Evolutionary conservation across 2,113 vertebrate genomes (phyloP).

Genomic region (Silurus meridionalis): DNA sequence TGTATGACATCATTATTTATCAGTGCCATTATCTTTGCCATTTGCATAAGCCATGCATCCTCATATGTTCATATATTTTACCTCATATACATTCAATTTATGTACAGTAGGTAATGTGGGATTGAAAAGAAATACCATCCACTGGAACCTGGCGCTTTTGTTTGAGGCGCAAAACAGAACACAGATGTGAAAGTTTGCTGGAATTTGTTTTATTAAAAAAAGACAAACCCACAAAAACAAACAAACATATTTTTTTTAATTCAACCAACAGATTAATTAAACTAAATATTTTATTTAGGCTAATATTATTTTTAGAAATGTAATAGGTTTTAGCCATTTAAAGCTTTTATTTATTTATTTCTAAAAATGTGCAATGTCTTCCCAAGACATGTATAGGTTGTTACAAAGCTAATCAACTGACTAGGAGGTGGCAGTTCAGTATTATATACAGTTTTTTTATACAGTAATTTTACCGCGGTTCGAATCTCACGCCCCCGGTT

Average conservation of each 20-base stretch:
- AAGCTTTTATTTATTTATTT: neutral
- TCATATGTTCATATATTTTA: neutral
- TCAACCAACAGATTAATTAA: too few species aligned
- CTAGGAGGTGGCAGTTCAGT: too few species aligned
- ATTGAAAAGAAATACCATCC: neutral
- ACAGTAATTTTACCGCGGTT: too few species aligned
- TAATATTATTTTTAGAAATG: neutral
- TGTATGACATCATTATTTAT: neutral
- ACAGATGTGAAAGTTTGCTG: neutral
- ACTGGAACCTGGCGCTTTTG: neutral
- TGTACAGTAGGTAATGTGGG: neutral
- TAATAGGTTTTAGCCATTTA: neutral
- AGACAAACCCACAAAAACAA: neutral
- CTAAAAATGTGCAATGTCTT: neutral
- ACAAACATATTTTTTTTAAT: too few species aligned
- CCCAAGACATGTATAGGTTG: neutral
- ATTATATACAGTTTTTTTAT: too few species aligned
- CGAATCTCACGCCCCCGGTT: too few species aligned
- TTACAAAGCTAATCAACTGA: too few species aligned
- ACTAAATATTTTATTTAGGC: neutral
- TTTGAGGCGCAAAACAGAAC: neutral
- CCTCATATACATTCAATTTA: neutral
- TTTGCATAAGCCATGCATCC: neutral
- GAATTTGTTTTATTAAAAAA: neutral
- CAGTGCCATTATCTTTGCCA: neutral